Percentiles rank a stretch among this genome's conserved stretches.
phyloP scores from a whole-genome alignment of 2,888 invertebrate genomes.

The Lasioglossum pauxillum region DNA sequence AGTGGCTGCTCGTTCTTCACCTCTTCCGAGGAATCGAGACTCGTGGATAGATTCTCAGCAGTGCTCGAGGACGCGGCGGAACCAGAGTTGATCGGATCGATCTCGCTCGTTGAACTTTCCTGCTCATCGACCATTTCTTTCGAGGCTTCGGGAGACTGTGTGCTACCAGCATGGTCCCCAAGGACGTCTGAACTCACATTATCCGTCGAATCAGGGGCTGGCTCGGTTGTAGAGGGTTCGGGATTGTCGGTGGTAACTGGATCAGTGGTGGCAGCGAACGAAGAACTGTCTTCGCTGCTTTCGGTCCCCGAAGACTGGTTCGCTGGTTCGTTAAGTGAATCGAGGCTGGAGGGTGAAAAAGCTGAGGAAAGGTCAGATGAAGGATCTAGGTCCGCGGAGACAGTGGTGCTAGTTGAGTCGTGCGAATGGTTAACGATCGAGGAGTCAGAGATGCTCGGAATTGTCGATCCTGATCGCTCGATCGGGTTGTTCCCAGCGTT shows the following conservation, averaged over 20 bases:
- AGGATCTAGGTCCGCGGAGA: conserved; percentile 49
- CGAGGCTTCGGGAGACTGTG: conserved; percentile 25
- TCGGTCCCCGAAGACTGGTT: conserved; percentile 20
- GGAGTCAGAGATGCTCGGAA: conserved; percentile 52
- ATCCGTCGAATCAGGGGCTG: conserved; percentile 11
- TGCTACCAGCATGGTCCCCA: not conserved
- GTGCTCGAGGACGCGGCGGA: conserved; percentile 17
- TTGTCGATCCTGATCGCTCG: conserved; percentile 37
- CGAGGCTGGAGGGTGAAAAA: conserved; percentile 24
- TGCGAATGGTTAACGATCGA: conserved; percentile 63
- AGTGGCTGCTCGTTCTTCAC: not conserved
- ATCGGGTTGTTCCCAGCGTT: conserved; percentile 12
- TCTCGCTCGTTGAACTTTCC: conserved; percentile 27
- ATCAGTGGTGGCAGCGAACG: conserved; percentile 1
- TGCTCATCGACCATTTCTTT: conserved; percentile 8
- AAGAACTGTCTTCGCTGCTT: not conserved
- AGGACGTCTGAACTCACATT: conserved; percentile 39
- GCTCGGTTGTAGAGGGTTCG: not conserved
- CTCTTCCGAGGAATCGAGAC: not conserved
- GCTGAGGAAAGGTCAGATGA: conserved; percentile 37
- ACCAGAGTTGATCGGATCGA: not conserved
- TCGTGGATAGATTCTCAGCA: conserved; percentile 6
- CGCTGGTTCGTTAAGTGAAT: conserved; percentile 29
- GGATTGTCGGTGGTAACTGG: conserved; percentile 15
- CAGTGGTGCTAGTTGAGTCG: conserved; percentile 54